phyloP scores from a whole-genome alignment of 2,888 invertebrate genomes.

The Odiellus spinosus region DNA sequence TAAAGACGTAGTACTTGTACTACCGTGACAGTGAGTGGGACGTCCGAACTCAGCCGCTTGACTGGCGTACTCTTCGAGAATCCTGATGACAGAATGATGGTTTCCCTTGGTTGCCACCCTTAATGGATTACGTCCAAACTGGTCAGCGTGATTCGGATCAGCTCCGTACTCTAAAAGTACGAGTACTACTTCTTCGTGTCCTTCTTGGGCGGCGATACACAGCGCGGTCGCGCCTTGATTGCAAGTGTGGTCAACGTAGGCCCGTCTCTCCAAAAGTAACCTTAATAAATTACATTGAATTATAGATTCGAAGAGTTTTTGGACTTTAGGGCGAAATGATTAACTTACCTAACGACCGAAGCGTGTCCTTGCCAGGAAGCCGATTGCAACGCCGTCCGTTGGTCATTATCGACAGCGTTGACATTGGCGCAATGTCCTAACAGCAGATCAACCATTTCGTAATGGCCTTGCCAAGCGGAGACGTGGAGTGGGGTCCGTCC shows the following conservation, averaged over 20 bases:
- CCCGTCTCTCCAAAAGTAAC: constrained; percentile 55
- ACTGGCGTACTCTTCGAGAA: constrained; percentile 13
- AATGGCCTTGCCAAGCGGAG: constrained; percentile 84
- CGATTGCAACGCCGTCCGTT: constrained; percentile 77
- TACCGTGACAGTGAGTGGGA: constrained; percentile 7
- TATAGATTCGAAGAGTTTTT: too few species aligned
- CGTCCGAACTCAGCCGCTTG: constrained; percentile 1
- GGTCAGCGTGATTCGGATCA: constrained; percentile 33
- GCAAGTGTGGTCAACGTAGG: constrained; percentile 62
- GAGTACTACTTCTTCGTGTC: constrained; percentile 78
- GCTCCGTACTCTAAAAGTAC: constrained; percentile 36
- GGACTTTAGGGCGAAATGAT: too few species aligned
- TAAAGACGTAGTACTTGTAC: constrained; percentile 18
- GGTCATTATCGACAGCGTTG: constrained; percentile 72
- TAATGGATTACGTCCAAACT: constrained; percentile 37
- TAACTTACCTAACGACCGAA: constrained; percentile 63
- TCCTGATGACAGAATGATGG: constrained; percentile 40
- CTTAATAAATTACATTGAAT: too few species aligned
- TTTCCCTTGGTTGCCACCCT: constrained; percentile 83
- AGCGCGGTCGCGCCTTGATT: constrained; percentile 81
- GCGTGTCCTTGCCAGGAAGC: constrained; percentile 92
- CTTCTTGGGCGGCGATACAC: constrained; percentile 86
- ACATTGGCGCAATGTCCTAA: constrained; percentile 69
- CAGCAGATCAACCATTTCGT: constrained; percentile 74
- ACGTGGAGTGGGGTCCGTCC: constrained; percentile 79